phyloP scores from a whole-genome alignment of 92 coral and sea anemone species.

The Zoanthus sociatus region DNA sequence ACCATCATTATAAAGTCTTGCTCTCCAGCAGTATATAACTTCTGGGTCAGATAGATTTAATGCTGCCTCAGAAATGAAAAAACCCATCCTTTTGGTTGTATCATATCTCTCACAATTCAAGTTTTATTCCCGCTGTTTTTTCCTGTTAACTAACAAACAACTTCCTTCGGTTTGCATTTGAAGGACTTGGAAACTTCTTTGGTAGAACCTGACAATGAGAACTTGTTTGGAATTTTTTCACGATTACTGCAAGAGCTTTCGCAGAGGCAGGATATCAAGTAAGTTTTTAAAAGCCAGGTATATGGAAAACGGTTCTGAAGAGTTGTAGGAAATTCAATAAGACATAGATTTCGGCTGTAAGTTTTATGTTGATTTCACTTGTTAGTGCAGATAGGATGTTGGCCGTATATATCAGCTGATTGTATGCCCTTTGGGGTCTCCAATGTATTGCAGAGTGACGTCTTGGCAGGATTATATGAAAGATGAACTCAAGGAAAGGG shows the following conservation, averaged over 20 bases:
- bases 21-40: background rate
- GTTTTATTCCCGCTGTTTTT: conserved; percentile 43
- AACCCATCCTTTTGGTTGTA: background rate
- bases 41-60: conserved; percentile 16
- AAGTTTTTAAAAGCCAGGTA: conserved; percentile 38
- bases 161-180: conserved; percentile 43
- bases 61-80: background rate
- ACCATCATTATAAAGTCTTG: conserved; percentile 4
- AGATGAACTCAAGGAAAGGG: conserved; percentile 71
- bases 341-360: conserved; percentile 31
- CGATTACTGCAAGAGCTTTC: conserved; percentile 69
- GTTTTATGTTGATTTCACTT: conserved; percentile 23
- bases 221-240: conserved; percentile 76
- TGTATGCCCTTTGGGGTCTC: conserved; percentile 38
- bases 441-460: conserved; percentile 56
- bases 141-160: conserved; percentile 43
- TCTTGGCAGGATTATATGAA: conserved; percentile 78
- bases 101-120: conserved; percentile 2
- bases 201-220: conserved; percentile 74
- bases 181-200: conserved; percentile 89
- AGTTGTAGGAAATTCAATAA: conserved; percentile 41
- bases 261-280: conserved; percentile 77
- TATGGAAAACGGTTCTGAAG: conserved; percentile 39
- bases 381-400: conserved; percentile 13
- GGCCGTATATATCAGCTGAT: conserved; percentile 15